Conservation (phyloP, 2,113 vertebrate genomes). For the Pterocles burchelli region DNA sequence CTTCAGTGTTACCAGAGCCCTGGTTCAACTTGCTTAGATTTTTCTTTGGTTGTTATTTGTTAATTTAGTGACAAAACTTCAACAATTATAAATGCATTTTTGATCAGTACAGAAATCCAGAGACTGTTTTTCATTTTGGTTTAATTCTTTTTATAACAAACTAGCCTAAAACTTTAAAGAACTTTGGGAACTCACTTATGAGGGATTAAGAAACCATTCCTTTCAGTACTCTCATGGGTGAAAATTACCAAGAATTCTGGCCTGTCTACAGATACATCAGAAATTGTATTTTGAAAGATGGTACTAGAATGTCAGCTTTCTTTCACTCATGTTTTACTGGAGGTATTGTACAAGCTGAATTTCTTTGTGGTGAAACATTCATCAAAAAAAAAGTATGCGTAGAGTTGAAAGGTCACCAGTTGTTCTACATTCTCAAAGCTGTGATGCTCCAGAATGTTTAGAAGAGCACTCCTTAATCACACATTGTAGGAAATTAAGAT, state of each 20-base stretch:
- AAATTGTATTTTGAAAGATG: background rate
- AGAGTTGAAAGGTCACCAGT: background rate
- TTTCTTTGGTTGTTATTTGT: background rate
- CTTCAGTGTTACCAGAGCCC: slow-evolving; percentile 7
- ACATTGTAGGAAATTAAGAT: background rate
- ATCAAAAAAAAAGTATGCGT: background rate
- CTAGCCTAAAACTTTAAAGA: background rate
- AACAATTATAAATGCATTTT: background rate
- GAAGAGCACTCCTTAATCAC: background rate
- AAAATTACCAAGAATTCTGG: background rate
- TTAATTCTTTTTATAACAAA: background rate
- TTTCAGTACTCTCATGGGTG: background rate
- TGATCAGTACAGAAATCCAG: background rate
- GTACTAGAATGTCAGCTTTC: background rate
- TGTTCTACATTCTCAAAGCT: background rate
- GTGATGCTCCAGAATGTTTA: background rate
- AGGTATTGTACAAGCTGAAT: background rate
- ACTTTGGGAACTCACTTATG: background rate
- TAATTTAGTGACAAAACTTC: background rate
- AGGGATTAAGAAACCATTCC: background rate
- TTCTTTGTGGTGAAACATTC: background rate
- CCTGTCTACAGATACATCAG: background rate
- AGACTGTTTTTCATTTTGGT: background rate
- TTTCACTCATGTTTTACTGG: background rate
- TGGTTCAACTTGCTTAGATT: background rate